A percentile compares a stretch with the other conserved stretches of the same genome.
phyloP scores from a whole-genome alignment of 1,140 invertebrate species.

The Drosophila willistoni region DNA sequence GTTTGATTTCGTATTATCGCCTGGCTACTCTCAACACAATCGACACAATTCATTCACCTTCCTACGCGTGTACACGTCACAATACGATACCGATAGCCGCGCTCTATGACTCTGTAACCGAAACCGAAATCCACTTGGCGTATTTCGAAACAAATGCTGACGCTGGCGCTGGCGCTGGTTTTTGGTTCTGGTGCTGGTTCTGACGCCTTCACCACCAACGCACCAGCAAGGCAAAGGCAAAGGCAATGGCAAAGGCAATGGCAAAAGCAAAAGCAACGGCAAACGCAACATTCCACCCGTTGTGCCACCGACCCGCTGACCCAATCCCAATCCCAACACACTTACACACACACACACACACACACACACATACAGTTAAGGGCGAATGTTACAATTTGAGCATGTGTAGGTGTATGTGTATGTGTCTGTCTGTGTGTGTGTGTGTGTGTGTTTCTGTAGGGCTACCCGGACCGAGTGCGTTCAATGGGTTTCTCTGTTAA shows the following conservation, averaged over 20 bases:
- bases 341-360: constrained; percentile 31
- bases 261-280: constrained; percentile 35
- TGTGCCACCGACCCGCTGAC: constrained; percentile 75
- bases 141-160: constrained; percentile 5
- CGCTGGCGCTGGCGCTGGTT: constrained; percentile 29
- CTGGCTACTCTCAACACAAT: constrained; percentile 1
- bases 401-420: constrained; percentile 3
- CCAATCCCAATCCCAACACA: constrained; percentile 58
- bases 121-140: constrained; percentile 50
- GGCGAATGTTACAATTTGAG: constrained; percentile 15
- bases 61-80: constrained; percentile 63
- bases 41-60: constrained; percentile 67
- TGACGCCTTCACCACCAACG: constrained; percentile 44
- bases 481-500: constrained; percentile 40
- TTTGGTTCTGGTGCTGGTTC: constrained; percentile 5
- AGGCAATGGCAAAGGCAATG: constrained; percentile 54
- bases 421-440: constrained; percentile 10
- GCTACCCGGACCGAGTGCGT: constrained; percentile 30
- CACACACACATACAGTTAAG: constrained; percentile 19
- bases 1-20: constrained; percentile 13
- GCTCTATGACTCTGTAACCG: constrained; percentile 36
- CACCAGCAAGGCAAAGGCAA: constrained; percentile 8
- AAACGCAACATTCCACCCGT: constrained; percentile 70
- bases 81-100: constrained; percentile 41
- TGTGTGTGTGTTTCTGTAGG: constrained; percentile 24